Conservation (phyloP, 64 coral and sea anemone species). For the Stichodactyla mertensii region DNA sequence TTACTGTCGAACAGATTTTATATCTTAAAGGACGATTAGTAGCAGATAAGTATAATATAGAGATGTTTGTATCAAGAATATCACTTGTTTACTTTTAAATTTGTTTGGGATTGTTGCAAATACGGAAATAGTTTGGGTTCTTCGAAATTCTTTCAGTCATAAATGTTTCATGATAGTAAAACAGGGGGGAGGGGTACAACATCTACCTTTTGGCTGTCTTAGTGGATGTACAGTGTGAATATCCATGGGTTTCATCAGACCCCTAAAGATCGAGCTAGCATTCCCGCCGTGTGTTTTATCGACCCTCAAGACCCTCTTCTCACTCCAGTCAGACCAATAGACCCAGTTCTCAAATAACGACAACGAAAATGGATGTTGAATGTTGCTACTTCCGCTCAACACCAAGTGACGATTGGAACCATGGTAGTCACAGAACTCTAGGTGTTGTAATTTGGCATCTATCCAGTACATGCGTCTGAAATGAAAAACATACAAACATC, state of each 20-base stretch:
- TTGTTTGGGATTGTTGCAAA: no score
- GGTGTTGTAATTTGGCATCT: conserved; percentile 53
- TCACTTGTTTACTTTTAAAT: no score
- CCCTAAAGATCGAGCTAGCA: conserved; percentile 30
- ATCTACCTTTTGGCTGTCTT: conserved; percentile 77
- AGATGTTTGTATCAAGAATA: no score
- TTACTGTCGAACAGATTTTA: no score
- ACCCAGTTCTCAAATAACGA: conserved; percentile 73
- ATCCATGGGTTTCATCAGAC: conserved; percentile 32
- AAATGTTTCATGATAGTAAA: no score
- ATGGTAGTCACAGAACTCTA: conserved; percentile 77
- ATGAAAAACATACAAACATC: not conserved
- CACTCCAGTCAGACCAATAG: conserved; percentile 78
- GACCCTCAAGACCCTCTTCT: conserved; percentile 21
- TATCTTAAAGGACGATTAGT: no score
- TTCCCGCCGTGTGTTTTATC: conserved; percentile 67
- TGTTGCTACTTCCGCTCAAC: not conserved
- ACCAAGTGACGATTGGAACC: conserved; percentile 48
- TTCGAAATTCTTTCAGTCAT: no score
- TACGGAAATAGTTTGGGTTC: no score
- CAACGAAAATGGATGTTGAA: conserved; percentile 70
- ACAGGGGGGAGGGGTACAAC: not conserved
- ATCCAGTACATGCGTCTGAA: conserved; percentile 87
- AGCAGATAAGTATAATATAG: no score
- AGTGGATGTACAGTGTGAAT: conserved; percentile 84